A percentile compares a stretch with the other conserved stretches of the same genome.
Evolutionary conservation across 2,113 vertebrate genomes (phyloP).

Genomic region (Narcine bancroftii): DNA sequence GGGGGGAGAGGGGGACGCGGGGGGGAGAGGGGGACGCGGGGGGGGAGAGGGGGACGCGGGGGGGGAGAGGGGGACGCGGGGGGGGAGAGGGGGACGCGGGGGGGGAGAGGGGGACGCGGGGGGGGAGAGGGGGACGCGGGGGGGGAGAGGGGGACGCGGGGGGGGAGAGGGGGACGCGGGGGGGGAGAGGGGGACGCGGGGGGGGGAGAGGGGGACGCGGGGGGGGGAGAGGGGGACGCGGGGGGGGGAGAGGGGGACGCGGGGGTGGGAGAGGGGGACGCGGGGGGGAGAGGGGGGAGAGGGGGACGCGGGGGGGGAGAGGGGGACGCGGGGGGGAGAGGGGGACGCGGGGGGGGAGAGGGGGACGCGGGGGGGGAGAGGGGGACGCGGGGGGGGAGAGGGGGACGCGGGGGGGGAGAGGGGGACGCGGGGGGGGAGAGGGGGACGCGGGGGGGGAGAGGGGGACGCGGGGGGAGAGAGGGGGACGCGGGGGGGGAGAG

Average conservation of each 20-base stretch:
- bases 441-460: too few species aligned
- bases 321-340: neutral
- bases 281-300: too few species aligned
- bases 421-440: too few species aligned
- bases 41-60: neutral
- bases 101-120: neutral
- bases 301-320: neutral
- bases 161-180: neutral
- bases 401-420: too few species aligned
- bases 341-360: neutral
- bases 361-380: neutral
- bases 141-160: neutral
- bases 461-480: too few species aligned
- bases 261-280: neutral
- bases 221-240: neutral
- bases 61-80: too few species aligned
- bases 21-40: neutral
- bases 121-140: neutral
- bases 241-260: neutral
- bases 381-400: too few species aligned
- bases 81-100: neutral
- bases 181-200: neutral
- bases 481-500: too few species aligned
- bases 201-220: neutral
- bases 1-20: rapidly evolving